phyloP scores from a whole-genome alignment of 1,140 invertebrate genomes.

The Drosophila lowei region DNA sequence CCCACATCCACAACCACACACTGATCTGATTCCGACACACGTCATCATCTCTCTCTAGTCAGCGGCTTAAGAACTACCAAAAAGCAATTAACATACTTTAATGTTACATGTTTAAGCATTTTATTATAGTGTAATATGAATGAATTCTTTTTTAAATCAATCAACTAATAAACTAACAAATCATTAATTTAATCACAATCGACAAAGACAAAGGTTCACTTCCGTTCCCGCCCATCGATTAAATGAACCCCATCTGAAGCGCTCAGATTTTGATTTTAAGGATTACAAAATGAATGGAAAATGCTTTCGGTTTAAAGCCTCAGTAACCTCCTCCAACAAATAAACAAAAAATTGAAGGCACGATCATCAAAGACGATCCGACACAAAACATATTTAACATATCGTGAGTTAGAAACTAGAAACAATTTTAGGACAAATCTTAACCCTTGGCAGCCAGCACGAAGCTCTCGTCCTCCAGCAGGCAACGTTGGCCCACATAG shows the following conservation, averaged over 20 bases:
- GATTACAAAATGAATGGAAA: too few relatives aligned
- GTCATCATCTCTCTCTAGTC: conserved; percentile 61
- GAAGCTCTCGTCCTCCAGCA: conserved; percentile 76
- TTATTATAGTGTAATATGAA: conserved; percentile 63
- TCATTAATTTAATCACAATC: conserved; percentile 42
- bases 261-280: too few relatives aligned
- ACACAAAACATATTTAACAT: conserved; percentile 20
- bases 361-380: conserved; percentile 10
- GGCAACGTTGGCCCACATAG: conserved; percentile 71
- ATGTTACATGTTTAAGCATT: conserved; percentile 75
- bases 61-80: conserved; percentile 69
- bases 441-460: conserved; percentile 66
- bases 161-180: conserved; percentile 72
- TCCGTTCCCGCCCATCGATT: too few relatives aligned
- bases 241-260: too few relatives aligned
- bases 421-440: conserved; percentile 16
- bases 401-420: conserved; percentile 18
- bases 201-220: conserved; percentile 1
- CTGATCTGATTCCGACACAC: conserved; percentile 25
- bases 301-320: too few relatives aligned
- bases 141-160: conserved; percentile 69
- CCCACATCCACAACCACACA: conserved; percentile 16
- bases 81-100: conserved; percentile 75
- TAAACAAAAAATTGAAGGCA: background rate
- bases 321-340: background rate